Conservation (phyloP, 1,140 invertebrate genomes). For the Drosophila pruinosa region DNA sequence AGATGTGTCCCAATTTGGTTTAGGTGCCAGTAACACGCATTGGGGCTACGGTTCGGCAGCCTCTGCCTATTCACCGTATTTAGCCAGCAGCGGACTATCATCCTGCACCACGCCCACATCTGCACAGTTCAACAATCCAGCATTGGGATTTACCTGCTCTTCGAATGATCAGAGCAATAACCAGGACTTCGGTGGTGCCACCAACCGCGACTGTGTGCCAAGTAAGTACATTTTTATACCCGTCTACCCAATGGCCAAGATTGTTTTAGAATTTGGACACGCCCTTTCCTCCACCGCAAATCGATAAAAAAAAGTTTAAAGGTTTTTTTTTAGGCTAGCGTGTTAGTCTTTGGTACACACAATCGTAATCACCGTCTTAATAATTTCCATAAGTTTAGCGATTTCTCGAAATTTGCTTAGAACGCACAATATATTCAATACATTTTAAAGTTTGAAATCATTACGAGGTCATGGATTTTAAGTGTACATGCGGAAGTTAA, state of each 20-base stretch:
- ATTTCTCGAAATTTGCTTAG: too few species aligned
- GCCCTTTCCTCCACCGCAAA: too few species aligned
- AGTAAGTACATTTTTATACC: slow-evolving; percentile 54
- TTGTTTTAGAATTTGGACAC: neutral
- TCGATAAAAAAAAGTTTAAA: too few species aligned
- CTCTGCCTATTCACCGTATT: slow-evolving; percentile 91
- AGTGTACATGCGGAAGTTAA: too few species aligned
- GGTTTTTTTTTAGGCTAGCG: too few species aligned
- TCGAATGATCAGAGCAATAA: slow-evolving; percentile 88
- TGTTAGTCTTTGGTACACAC: too few species aligned
- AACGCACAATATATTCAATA: too few species aligned
- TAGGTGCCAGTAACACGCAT: slow-evolving; percentile 90
- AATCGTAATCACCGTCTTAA: too few species aligned
- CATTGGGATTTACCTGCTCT: slow-evolving; percentile 86
- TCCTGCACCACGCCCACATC: slow-evolving; percentile 87
- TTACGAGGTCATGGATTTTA: too few species aligned
- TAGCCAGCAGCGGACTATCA: slow-evolving; percentile 86
- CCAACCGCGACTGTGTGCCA: slow-evolving; percentile 82
- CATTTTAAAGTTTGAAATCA: too few species aligned
- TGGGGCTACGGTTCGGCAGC: slow-evolving; percentile 93
- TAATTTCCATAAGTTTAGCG: too few species aligned
- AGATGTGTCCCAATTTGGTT: slow-evolving; percentile 90
- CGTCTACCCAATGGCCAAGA: too few species aligned
- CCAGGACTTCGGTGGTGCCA: slow-evolving; percentile 86
- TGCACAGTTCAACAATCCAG: slow-evolving; percentile 87